Evolutionary conservation across 2,888 invertebrate species (phyloP), one percentile per base, ranked within the genome.

Genomic region (Catocala fraxini): DNA sequence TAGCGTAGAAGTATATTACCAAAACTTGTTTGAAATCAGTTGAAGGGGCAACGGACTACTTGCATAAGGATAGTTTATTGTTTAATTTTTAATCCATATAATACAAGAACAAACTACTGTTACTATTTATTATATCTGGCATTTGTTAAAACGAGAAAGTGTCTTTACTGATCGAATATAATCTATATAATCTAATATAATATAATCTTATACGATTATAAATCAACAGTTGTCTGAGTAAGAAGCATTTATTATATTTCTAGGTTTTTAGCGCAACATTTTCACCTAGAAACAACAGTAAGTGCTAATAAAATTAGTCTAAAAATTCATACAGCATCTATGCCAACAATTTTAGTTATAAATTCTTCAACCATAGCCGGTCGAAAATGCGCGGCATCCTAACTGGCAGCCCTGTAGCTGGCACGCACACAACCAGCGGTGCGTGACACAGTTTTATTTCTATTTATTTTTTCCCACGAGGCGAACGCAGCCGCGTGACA

Each of bases 391-490:
- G 34, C 39, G 48, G 34, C 10, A 59, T 51, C 25, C 13, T 56
- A 41, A 51, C 42, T 54, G 63, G 12, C 41, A 74, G 45, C 76
- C 72, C 74, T 76, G 56, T 12, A 51, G 35, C 66, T 78, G 73
- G 68, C 78, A 72, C 77, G 77, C 80, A 81, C 79, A 80, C 77
- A 74, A 66, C 56, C 76, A 77, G 42, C 77, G 79, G 77, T 80
- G 82, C 86, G 82, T 85, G 81, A 76, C 82, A 76, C 69, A 61
- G 66, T 77, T 77, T 79, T 83, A 78, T 79, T 77, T 79, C 70
- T 77, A 63, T 73, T 75, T 69, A 54, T 68, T 78, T 80, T 82
- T 81, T 76, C 73, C 69, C 71, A 71, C 73, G 58, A 35, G 52
- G 34, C 58, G 49, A 65, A 47, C 63, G 48, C 58, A 65, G 49